Evolutionary conservation across 2,888 invertebrate genomes (phyloP), one percentile per base, ranked within the genome.

Genomic region (Microplitis manilae): DNA sequence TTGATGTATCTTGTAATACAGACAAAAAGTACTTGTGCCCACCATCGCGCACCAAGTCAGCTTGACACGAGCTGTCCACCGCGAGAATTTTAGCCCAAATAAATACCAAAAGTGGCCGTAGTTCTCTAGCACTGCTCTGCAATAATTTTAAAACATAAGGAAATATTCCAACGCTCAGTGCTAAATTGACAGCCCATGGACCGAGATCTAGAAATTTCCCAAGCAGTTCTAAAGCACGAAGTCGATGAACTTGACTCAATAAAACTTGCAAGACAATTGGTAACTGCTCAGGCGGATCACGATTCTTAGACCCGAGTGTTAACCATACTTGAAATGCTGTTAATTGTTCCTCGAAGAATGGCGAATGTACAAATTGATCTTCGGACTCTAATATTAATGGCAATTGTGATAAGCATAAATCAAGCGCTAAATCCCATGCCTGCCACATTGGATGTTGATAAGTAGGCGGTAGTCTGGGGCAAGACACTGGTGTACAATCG

Each of bases 81-180:
- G 98, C 98, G 77, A 99, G 92, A 85, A 99, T 98, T 91, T 98
- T 98, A 17, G 99, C 98, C 99, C 99, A 99, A 84, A 99, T 98
- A 90, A 98, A 98, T 67, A 99, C 98, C 84, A 99, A 93, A 79
- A 98, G 93, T 6, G 98, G 96, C 77, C 98, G 92, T 83, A 99
- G 91, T 90, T 99, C 99, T 84, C 94, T 93, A 2, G 98, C 98
- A 80, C 96, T 96, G 84, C 98, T 98, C 91, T 99, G 99, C 84
- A 99, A 92, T 84, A 99, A 91, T 91, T 98, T 98, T 75, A 99
- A 93, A 85, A 99, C 98, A 90, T 99, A 99, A 0, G 99, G 99
- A 91, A 99, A 99, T 88, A 99, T 99, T 83, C 99, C 99, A 68
- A 99, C 99, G 75, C 96, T 96, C 38, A 99, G 92, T 73, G 98